Evolutionary conservation across 2,797 vertebrate species (phyloP).

Genomic region (Ceryle rudis): DNA sequence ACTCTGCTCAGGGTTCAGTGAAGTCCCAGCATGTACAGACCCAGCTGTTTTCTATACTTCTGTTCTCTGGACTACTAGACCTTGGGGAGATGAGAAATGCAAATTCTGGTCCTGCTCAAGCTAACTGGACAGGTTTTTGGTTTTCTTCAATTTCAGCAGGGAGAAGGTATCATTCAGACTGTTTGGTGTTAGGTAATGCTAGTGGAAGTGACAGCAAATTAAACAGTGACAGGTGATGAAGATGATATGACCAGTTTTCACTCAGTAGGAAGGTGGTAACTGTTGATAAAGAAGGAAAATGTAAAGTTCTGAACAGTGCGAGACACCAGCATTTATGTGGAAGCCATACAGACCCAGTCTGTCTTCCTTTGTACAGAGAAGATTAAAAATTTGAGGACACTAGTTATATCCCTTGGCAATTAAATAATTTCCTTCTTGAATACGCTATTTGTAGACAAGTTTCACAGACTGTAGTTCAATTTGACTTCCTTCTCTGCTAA

Average conservation of each 20-base stretch:
- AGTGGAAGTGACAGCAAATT: not conserved
- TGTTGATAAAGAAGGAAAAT: not conserved
- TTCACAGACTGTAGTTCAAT: not conserved
- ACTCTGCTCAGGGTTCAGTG: not conserved
- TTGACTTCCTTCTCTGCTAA: not conserved
- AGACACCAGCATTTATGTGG: not conserved
- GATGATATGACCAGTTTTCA: not conserved
- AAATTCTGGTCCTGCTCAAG: not conserved
- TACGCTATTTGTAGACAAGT: not conserved
- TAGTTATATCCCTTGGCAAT: not conserved
- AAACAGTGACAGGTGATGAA: not conserved
- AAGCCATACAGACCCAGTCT: not conserved
- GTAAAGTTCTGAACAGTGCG: not conserved
- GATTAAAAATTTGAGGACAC: slow-evolving; percentile 6
- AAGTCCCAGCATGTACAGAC: not conserved
- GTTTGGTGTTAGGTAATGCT: not conserved
- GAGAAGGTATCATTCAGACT: not conserved
- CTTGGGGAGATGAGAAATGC: not conserved
- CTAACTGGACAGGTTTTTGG: not conserved
- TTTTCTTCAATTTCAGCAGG: not conserved
- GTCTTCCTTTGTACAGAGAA: not conserved
- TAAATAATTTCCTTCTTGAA: slow-evolving; percentile 21
- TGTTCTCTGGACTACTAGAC: not conserved
- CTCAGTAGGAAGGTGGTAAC: not conserved
- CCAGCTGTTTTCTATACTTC: not conserved